Evolutionary conservation across 2,797 vertebrate genomes (phyloP).

Genomic region (Cirrhinus molitorella): DNA sequence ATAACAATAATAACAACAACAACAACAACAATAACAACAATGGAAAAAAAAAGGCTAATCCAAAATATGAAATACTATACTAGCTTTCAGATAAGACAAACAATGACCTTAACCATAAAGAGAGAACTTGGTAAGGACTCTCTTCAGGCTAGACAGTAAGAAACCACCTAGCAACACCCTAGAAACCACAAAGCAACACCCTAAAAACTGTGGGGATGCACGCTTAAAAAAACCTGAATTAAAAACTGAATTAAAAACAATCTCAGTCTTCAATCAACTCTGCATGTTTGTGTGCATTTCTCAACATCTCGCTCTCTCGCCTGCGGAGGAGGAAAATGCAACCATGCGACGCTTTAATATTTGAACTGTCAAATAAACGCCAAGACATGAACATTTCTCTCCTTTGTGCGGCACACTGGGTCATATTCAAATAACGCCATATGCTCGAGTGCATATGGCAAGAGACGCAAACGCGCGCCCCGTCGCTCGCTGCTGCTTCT

Average conservation of each 20-base stretch:
- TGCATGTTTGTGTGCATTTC: conserved; percentile 42
- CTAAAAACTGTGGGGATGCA: neutral
- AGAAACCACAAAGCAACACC: neutral
- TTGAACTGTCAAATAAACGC: conserved; percentile 25
- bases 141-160: neutral
- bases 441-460: conserved; percentile 44
- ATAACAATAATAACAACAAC: too few relatives aligned
- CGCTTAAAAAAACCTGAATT: conserved; percentile 29
- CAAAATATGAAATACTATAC: neutral
- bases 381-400: conserved; percentile 18
- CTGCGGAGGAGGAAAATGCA: neutral
- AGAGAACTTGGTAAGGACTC: too few relatives aligned
- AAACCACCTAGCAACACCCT: neutral
- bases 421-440: conserved; percentile 31
- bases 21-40: too few relatives aligned
- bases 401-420: neutral
- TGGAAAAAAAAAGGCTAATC: too few relatives aligned
- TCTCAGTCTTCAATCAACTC: conserved; percentile 25
- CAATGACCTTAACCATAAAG: too few relatives aligned
- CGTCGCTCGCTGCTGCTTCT: conserved; percentile 2
- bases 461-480: conserved; percentile 37
- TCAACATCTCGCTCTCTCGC: neutral
- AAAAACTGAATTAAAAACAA: conserved; percentile 51
- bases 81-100: too few relatives aligned
- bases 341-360: conserved; percentile 20